Evolutionary conservation across 2,797 vertebrate species (phyloP), one percentile per base, ranked within the genome.

Genomic region (Centroberyx gerrardi): DNA sequence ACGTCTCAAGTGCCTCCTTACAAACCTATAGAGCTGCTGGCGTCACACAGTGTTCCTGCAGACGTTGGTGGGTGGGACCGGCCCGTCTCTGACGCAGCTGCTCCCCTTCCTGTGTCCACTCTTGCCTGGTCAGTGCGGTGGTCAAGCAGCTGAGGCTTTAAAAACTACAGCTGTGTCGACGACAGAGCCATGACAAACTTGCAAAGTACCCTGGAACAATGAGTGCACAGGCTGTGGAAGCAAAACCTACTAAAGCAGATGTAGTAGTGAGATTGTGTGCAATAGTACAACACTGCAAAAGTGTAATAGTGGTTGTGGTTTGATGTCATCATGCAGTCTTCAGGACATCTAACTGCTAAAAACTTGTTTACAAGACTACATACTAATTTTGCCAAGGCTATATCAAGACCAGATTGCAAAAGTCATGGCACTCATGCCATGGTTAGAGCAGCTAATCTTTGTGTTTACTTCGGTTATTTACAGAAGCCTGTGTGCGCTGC

Each of bases 151-250:
- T 61, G 55, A 62, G 44, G 7, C 42, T 59, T 81, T 68, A 8
- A 48, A 59, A 59, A 38, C 61, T 54, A 44, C 68, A 80, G 76
- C 82, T 88, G 82, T 81, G 64, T 77, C 88, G 62, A 78, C 7
- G 75, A 56, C 49, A 80, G 55, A 60, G 73, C 12, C 42, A 44
- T 44, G 42, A 44, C 42, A 14, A 12, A 44, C 42, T 44, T 55
- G 22, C 51, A 40, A 38, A 54, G 9, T 59, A 68, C 53, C 65
- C 56, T 58, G 42, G 62, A 78, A 80, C 59, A 74, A 74, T 68
- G 53, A 75, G 48, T 54, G 44, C 75, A 55, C 61, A 81, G 61
- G 22, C 44, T n/a, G 22, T 42, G 36, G 22, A 28, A 27, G 18
- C 8, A 61, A 36, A 17, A 66, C 8, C 9, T 9, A 38, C 46